Evolutionary conservation across 2,797 vertebrate species (phyloP), one percentile per base, ranked within the genome.

Genomic region (Tenualosa ilisha): DNA sequence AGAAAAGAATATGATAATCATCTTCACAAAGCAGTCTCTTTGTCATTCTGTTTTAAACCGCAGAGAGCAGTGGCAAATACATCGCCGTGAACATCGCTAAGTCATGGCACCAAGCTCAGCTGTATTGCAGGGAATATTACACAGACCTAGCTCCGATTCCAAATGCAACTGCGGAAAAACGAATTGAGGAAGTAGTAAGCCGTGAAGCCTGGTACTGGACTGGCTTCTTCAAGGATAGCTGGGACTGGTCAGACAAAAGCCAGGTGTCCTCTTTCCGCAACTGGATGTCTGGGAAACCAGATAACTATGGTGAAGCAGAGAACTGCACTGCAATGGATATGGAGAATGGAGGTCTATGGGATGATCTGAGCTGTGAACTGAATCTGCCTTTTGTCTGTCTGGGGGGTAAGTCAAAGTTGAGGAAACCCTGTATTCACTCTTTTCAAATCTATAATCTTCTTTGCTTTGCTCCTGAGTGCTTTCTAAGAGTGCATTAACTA

Each of bases 231-330:
- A 53, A 3, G 31, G 84, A 86, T 24, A 6, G 0, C 2, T 91
- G 86, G 86, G 40, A 0, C 1, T 91, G 91, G 91, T 90, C 89
- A 3, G 61, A 90, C 72, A 56, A 24, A 17, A 88, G 54, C 17
- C 31, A 0, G 40, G 6, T 20, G 0, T 51, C 0, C n/a, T 88
- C 85, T 51, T 89, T 89, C 84, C 88, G 82, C 75, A 0, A 79
- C 72, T 89, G 85, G 84, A 0, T 75, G 6, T 7, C 46, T 31
- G 22, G 0, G 0, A 17, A 15, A 13, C 37, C 72, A 3, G 26
- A 20, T 17, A 79, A 22, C 72, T 46, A 46, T 6, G 72, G 40
- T 24, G 0, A 3, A 15, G 24, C 2, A 20, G 68, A 75, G 31
- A 7, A 46, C 37, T 79, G 72, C 40, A 43, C 20, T 8, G 72